These are phyloP conservation scores for Sphaeramia orbicularis DNA, from an alignment of 2,797 vertebrate genomes.

Conservation along the genomic window DNA sequence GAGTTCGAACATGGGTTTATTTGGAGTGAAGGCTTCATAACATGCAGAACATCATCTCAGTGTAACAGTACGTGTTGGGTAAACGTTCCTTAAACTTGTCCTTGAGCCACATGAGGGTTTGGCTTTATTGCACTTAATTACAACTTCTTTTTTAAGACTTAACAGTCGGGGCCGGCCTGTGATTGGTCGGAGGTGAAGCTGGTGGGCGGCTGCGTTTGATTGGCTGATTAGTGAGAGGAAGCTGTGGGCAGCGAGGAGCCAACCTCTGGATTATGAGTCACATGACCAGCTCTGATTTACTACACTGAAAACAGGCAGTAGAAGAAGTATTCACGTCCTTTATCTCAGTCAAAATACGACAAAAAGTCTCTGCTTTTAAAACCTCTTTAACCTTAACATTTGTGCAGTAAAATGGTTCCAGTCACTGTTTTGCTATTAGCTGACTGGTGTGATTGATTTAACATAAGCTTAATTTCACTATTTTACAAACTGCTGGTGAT, in stretches of 20 bases:
- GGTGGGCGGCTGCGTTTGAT: constrained; percentile 23
- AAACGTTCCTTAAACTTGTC: constrained; percentile 14
- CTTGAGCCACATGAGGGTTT: constrained; percentile 9
- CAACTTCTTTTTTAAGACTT: constrained; percentile 44
- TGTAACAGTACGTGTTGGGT: neutral
- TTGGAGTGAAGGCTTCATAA: neutral
- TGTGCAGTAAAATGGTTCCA: too few species aligned
- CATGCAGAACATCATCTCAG: neutral
- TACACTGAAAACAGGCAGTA: too few species aligned
- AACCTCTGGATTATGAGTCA: constrained; percentile 12
- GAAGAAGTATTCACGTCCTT: too few species aligned
- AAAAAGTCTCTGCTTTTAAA: too few species aligned
- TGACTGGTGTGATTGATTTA: too few species aligned
- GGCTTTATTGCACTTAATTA: constrained; percentile 44
- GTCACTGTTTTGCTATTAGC: too few species aligned
- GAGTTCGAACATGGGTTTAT: too few species aligned
- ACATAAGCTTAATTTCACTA: too few species aligned
- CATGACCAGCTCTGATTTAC: constrained; percentile 3
- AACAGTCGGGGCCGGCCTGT: constrained; percentile 7
- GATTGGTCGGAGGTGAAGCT: constrained; percentile 30
- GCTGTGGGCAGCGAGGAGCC: constrained; percentile 33
- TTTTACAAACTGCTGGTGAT: too few species aligned
- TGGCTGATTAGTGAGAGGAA: constrained; percentile 46
- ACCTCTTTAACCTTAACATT: too few species aligned
- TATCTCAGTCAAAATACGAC: too few species aligned